Evolutionary conservation across 2,113 vertebrate genomes (phyloP).

Genomic region (Sceloporus undulatus): DNA sequence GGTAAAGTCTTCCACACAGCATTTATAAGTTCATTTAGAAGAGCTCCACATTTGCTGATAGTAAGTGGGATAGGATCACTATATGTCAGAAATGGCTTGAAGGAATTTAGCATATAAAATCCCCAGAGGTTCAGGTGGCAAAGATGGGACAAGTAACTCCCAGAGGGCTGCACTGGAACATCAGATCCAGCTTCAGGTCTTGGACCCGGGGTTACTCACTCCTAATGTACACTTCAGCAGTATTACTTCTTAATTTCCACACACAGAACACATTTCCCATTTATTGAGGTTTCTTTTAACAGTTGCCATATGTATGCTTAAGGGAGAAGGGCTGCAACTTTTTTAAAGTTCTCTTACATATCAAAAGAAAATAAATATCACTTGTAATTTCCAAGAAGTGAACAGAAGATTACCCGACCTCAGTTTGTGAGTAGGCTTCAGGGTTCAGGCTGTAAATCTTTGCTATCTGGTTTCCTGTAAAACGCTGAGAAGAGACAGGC

Average conservation of each 20-base stretch:
- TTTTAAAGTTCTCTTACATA: neutral
- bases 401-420: conserved; percentile 81
- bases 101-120: too few relatives aligned
- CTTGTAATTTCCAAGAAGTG: conserved; percentile 28
- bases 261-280: neutral
- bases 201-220: too few relatives aligned
- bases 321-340: neutral
- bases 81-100: too few relatives aligned
- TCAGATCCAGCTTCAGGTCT: too few relatives aligned
- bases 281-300: neutral
- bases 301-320: neutral
- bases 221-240: neutral
- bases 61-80: too few relatives aligned
- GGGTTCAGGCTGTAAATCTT: conserved; percentile 86
- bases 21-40: too few relatives aligned
- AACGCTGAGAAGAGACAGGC: conserved; percentile 84
- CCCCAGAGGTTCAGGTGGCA: too few relatives aligned
- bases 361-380: conserved; percentile 39
- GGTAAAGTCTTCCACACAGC: too few relatives aligned
- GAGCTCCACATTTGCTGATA: too few relatives aligned
- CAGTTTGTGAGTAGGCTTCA: conserved; percentile 81
- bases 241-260: neutral
- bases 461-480: conserved; percentile 96
- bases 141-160: too few relatives aligned
- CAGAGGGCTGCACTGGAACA: too few relatives aligned